Evolutionary conservation across 2,113 vertebrate species (phyloP), one percentile per base, ranked within the genome.

Genomic region (Odocoileus hemionus): DNA sequence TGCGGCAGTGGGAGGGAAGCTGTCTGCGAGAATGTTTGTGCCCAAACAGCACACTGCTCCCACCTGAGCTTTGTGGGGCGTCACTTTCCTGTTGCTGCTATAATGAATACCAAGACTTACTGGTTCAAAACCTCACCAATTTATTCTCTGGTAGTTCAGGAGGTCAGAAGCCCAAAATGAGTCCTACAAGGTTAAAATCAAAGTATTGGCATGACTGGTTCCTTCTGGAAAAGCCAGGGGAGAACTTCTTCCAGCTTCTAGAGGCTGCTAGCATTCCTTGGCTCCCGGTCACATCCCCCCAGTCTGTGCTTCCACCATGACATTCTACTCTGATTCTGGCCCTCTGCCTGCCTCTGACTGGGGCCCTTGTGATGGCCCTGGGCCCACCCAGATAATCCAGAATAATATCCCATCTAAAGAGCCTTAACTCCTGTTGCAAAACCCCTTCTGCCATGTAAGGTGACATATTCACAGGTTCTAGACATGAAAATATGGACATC

Each of bases 1-100:
- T 3, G 3, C 7, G 2, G 47, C 23, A 8, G 5, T 4, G 2
- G 12, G 7, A 11, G 1, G 47, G 64, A 43, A 7, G 47, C 2
- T 26, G 70, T 76, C 70, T 43, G 3, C 1, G 3, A 3, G 80
- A 45, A 16, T 28, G n/a, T 11, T 70, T 5, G 8, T 0, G 0
- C 30, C 57, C 47, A 2, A 52, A 43, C 16, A 61, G 70, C 30
- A 28, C 14, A 1, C 4, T 23, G 36, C 12, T 26, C 47, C 67
- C 57, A 6, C 4, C 30, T 47, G 11, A 16, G 33, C 43, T 80
- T 52, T 16, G 23, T 12, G 15, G 14, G 57, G 7, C 17, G 4
- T 25, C 25, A 21, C 16, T 50, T 21, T 78, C 23, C 33, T 52
- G 6, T 25, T 80, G 25, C 55, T 52, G 36, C 61, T 79, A 4